Evolutionary conservation across 1,140 invertebrate genomes (phyloP).

Genomic region (Pomacea maculata): DNA sequence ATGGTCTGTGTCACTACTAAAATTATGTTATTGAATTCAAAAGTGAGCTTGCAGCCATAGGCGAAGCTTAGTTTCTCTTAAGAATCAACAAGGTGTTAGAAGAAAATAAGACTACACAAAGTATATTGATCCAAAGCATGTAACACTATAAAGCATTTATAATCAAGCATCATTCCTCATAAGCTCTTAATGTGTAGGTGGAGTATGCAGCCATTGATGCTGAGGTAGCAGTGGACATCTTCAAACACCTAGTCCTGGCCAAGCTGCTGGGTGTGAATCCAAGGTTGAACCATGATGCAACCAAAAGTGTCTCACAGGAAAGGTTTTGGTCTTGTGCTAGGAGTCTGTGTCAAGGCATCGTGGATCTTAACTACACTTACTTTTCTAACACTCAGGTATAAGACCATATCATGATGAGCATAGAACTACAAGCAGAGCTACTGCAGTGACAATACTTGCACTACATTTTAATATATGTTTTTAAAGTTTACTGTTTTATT

Average conservation of each 20-base stretch:
- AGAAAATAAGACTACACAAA: too few relatives aligned
- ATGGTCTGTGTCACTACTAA: background rate
- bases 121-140: too few relatives aligned
- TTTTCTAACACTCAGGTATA: constrained; percentile 6
- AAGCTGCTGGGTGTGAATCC: constrained; percentile 34
- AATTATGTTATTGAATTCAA: too few relatives aligned
- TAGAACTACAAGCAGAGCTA: background rate
- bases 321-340: constrained; percentile 28
- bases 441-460: too few relatives aligned
- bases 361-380: constrained; percentile 35
- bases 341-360: constrained; percentile 52
- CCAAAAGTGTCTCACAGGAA: constrained; percentile 4
- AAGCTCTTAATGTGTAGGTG: constrained; percentile 66
- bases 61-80: too few relatives aligned
- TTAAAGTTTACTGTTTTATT: background rate
- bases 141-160: too few relatives aligned
- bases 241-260: constrained; percentile 57
- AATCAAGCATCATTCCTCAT: background rate
- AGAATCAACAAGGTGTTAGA: too few relatives aligned
- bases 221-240: constrained; percentile 76
- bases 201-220: constrained; percentile 80
- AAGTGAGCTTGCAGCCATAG: too few relatives aligned
- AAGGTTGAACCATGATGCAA: background rate
- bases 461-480: too few relatives aligned
- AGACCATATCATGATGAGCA: background rate